Evolutionary conservation across 2,888 invertebrate genomes (phyloP), one percentile per base, ranked within the genome.

Genomic region (Geotrupes spiniger): DNA sequence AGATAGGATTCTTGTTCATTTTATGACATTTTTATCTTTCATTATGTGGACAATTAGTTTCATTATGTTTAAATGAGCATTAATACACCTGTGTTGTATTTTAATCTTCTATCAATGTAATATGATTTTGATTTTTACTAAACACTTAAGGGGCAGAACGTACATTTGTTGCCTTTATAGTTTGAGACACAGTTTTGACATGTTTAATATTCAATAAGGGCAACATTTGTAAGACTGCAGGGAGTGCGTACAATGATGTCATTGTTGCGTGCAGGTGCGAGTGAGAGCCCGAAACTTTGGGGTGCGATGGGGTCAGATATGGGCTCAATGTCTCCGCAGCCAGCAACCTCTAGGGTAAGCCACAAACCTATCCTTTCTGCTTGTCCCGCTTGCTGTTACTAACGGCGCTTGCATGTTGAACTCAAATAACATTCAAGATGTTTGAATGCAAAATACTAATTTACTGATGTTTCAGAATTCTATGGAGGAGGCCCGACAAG

Each of bases 401-500:
- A 63, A 64, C 59, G 51, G 36, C 37, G 59, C 59, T 59, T 61
- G 63, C 63, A 61, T 60, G 59, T 49, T 38, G 21, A 38, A 15
- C 25, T 25, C 25, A 16, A 16, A 17, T 26, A 40, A 27, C 27
- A 8, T 26, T 40, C 14, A n/a, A 0, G 25, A 9, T 38, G n/a
- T 17, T 10, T 10, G 8, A 8, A 16, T 21, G 14, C 11, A 38
- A 11, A 9, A 17, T 33, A 15, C 14, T 33, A 33, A 33, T 46
- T 38, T 28, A 28, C 33, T 33, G 12, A 27, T 59, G 54, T 79
- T 78, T 26, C 81, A 82, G 82, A 84, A 78, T 86, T 79, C 80
- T 80, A 83, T 80, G 79, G 87, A 83, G 78, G 84, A 85, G 76
- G 81, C 78, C 69, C 82, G 78, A 74, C 83, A 78, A 78, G 84